These are phyloP conservation scores for Sebastes iracundus DNA, from an alignment of 2,797 vertebrate genomes.

Conservation along the genomic window DNA sequence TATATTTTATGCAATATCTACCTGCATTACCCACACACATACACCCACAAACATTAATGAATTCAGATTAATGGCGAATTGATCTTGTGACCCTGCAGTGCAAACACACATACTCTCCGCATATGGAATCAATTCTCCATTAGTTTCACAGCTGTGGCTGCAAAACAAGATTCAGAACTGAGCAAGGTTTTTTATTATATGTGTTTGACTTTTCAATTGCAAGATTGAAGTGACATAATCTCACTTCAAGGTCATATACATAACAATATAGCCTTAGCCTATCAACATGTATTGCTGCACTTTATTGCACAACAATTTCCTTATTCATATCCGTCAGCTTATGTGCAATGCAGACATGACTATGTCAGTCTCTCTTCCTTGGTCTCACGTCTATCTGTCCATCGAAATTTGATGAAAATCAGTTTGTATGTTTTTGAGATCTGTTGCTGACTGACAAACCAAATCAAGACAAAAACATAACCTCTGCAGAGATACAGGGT, in stretches of 20 bases:
- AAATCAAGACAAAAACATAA: background rate
- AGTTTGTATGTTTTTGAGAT: background rate
- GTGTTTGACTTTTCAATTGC: background rate
- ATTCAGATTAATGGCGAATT: background rate
- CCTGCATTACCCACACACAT: no score
- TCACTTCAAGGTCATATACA: background rate
- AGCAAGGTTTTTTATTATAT: background rate
- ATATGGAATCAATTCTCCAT: constrained; percentile 1
- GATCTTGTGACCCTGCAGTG: background rate
- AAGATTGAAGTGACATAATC: background rate
- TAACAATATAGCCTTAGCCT: background rate
- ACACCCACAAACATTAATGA: background rate
- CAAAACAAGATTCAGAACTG: background rate
- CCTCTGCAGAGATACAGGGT: background rate
- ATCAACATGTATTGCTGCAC: background rate
- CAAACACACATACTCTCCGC: background rate
- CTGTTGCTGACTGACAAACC: background rate
- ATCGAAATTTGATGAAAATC: background rate
- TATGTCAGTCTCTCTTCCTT: background rate
- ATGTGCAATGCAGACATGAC: background rate
- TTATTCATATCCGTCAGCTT: background rate
- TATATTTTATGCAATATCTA: background rate
- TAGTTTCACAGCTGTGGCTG: constrained; percentile 4
- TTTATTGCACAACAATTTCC: background rate
- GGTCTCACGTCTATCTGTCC: background rate